Conservation (phyloP, 2,888 invertebrate species). For the Lasioglossum calceatum region DNA sequence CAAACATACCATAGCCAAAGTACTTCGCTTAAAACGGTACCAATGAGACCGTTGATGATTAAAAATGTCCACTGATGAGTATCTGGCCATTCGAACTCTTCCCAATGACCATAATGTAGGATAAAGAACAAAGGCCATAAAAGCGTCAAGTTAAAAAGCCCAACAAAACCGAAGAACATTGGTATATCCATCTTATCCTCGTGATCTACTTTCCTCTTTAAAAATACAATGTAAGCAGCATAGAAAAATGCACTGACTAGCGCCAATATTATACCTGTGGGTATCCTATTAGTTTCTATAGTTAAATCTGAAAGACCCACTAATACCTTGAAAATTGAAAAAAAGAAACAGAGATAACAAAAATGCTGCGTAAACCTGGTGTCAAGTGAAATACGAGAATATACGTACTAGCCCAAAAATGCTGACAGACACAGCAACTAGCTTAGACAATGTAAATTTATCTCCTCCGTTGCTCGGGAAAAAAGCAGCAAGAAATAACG, state of each 20-base stretch:
- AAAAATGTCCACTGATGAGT: conserved; percentile 92
- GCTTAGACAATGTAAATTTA: conserved; percentile 94
- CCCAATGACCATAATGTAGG: conserved; percentile 92
- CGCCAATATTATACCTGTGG: conserved; percentile 92
- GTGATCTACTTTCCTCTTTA: conserved; percentile 94
- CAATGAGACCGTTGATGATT: conserved; percentile 94
- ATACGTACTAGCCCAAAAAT: conserved; percentile 91
- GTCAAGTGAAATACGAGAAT: conserved; percentile 4
- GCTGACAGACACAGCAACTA: conserved; percentile 92
- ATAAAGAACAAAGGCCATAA: conserved; percentile 96
- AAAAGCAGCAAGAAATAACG: conserved; percentile 93
- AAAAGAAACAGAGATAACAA: conserved; percentile 47
- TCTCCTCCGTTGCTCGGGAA: conserved; percentile 94
- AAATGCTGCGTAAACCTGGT: not conserved
- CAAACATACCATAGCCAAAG: conserved; percentile 94
- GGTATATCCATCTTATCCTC: conserved; percentile 98
- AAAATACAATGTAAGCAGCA: conserved; percentile 94
- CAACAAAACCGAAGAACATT: conserved; percentile 98
- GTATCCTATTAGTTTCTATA: conserved; percentile 88
- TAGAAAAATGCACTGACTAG: conserved; percentile 95
- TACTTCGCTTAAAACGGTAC: conserved; percentile 96
- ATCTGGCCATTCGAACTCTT: conserved; percentile 94
- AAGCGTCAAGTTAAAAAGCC: conserved; percentile 94
- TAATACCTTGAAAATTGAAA: conserved; percentile 86
- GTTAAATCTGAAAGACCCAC: conserved; percentile 91